Conservation (phyloP, 2,797 vertebrate genomes). For the Geotrypetes seraphini region DNA sequence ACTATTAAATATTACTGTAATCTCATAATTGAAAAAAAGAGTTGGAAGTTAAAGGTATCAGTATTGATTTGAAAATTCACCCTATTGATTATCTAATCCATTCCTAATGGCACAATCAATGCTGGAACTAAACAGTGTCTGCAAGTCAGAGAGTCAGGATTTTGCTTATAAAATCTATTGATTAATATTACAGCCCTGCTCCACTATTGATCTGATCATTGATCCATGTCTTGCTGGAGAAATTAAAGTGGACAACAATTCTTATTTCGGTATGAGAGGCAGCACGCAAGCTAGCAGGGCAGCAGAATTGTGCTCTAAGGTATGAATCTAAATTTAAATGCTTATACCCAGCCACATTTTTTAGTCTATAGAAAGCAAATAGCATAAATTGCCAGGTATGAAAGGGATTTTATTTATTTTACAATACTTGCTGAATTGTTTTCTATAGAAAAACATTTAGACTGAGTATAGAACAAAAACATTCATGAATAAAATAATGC, state of each 20-base stretch:
- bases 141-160: slow-evolving; percentile 51
- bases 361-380: too few species aligned
- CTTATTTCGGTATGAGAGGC: slow-evolving; percentile 18
- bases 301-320: too few species aligned
- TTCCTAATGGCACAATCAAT: slow-evolving; percentile 56
- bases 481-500: too few species aligned
- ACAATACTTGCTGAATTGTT: too few species aligned
- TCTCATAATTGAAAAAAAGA: slow-evolving; percentile 41
- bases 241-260: slow-evolving; percentile 23
- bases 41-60: slow-evolving; percentile 37
- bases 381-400: too few species aligned
- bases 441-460: too few species aligned
- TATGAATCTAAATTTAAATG: too few species aligned
- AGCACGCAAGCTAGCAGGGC: slow-evolving; percentile 15
- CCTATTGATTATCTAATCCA: slow-evolving; percentile 52
- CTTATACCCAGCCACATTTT: too few species aligned
- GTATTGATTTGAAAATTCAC: slow-evolving; percentile 47
- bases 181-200: slow-evolving; percentile 33
- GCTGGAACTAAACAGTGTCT: slow-evolving; percentile 51
- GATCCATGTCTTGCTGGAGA: slow-evolving; percentile 22
- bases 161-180: slow-evolving; percentile 42
- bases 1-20: slow-evolving; percentile 21
- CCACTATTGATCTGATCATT: slow-evolving; percentile 15
- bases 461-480: too few species aligned
- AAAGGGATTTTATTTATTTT: too few species aligned